A percentile compares a stretch with the other conserved stretches of the same genome.
Evolutionary conservation across 2,797 vertebrate species (phyloP).

Genomic region (Meriones psammophilus): DNA sequence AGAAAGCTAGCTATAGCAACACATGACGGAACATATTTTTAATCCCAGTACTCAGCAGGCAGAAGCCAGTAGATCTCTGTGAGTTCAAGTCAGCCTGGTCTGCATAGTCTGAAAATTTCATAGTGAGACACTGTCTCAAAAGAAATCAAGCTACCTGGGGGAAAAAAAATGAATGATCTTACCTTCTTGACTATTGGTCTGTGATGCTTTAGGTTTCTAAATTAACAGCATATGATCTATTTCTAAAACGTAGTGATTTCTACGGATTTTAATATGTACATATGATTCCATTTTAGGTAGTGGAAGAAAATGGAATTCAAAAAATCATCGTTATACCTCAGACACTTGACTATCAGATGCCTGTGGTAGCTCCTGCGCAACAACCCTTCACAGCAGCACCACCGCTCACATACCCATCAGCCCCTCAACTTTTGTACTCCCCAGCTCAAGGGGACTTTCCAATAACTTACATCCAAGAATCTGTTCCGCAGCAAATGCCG

Average conservation of each 20-base stretch:
- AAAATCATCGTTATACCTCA: constrained; percentile 91
- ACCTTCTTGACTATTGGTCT: constrained; percentile 10
- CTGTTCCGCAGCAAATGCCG: constrained; percentile 88
- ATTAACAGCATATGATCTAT: constrained; percentile 5
- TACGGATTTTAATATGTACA: constrained; percentile 1
- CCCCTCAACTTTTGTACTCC: constrained; percentile 88
- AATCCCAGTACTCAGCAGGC: background rate
- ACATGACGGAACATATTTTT: background rate
- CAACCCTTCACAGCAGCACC: constrained; percentile 87
- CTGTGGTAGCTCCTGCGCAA: constrained; percentile 80
- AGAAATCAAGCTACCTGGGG: background rate
- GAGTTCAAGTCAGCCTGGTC: background rate
- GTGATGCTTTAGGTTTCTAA: constrained; percentile 14
- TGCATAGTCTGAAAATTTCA: background rate
- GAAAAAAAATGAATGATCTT: background rate
- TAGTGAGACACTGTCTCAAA: background rate
- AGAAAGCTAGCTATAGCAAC: background rate
- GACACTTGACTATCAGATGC: constrained; percentile 89
- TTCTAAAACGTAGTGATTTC: constrained; percentile 1
- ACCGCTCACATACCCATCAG: constrained; percentile 86
- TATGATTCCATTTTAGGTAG: constrained; percentile 86
- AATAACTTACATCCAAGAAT: constrained; percentile 83
- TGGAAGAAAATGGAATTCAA: constrained; percentile 92
- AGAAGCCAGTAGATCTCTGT: background rate
- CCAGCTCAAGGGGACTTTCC: constrained; percentile 86